Percentiles rank a stretch among this genome's conserved stretches.
Conservation (phyloP, 2,888 invertebrate species). For the Bombylius discolor region DNA sequence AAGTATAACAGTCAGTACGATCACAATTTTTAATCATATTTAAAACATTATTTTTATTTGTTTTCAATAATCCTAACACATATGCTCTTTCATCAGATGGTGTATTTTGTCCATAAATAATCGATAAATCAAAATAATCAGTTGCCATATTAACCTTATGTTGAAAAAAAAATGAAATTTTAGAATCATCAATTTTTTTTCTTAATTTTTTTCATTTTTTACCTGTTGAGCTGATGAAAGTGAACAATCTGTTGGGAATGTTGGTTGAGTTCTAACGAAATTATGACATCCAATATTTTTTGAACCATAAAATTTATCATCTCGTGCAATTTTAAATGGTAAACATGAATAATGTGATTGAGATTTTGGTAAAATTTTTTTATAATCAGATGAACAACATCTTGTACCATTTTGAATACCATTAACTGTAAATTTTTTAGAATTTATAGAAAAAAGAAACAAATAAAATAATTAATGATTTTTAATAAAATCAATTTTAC, state of each 20-base stretch:
- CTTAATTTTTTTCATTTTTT: background rate
- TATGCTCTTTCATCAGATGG: constrained; percentile 23
- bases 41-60: constrained; percentile 32
- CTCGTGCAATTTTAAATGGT: constrained; percentile 43
- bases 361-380: constrained; percentile 35
- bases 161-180: background rate
- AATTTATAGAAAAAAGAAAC: background rate
- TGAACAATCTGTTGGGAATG: constrained; percentile 38
- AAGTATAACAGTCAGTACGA: constrained; percentile 37
- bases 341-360: constrained; percentile 46
- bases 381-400: constrained; percentile 11
- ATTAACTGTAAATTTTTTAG: background rate
- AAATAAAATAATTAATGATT: too few species aligned
- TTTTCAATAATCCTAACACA: constrained; percentile 39
- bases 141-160: constrained; percentile 14
- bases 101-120: constrained; percentile 18
- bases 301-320: constrained; percentile 42
- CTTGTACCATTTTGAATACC: background rate
- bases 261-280: constrained; percentile 38
- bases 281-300: constrained; percentile 44
- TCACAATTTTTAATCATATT: constrained; percentile 19
- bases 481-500: background rate
- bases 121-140: constrained; percentile 35
- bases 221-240: constrained; percentile 48
- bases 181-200: background rate